Base-by-base conservation (phyloP, 92 coral and sea anemone species). In the Blastomussa wellsi region DNA sequence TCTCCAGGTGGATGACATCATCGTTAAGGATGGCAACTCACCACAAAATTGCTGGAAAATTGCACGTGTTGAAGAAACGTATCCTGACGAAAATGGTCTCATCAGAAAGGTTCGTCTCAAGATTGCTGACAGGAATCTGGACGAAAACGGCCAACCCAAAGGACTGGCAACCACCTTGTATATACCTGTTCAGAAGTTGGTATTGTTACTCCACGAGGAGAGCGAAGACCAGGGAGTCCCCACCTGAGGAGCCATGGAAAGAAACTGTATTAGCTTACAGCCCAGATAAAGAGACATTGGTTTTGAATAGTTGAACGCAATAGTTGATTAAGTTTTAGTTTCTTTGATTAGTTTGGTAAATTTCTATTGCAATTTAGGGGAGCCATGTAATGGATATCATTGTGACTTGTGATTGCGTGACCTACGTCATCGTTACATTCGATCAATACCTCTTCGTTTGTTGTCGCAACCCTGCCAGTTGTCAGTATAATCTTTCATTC, bases 121-220 rank as follows among this genome's bases (percentile, higher is more conserved):
- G 20, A 32, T 85, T 76, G 88, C 82, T 2, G 82, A 85, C 82
- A 28, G 76, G 24, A 51, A 49, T 5, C 20, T 77, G 12, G 41
- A 80, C 35, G 51, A 78, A 15, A 65, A 48, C 28, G 89, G 89
- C 7, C 80, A 48, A 86, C 44, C 83, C 17, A n/a, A 6, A 9
- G 76, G 88, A 85, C 39, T 83, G 48, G 35, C 38, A 36, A 44
- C 72, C 20, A 67, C 7, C 12, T n/a, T 86, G 44, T 64, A 55
- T 9, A 72, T 80, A 72, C 87, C 87, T 32, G 68, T 83, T 38
- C 84, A 86, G 44, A 85, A 86, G 20, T 42, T 86, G n/a, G 28
- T 86, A 48, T 75, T 77, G 67, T 28, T 86, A 10, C 65, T 39
- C 1, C 79, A 31, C 5, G 62, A 75, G 11, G 10, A 75, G 79